These are phyloP conservation scores for Sebastiscus tertius DNA, from an alignment of 2,797 vertebrate genomes.

Conservation along the genomic window DNA sequence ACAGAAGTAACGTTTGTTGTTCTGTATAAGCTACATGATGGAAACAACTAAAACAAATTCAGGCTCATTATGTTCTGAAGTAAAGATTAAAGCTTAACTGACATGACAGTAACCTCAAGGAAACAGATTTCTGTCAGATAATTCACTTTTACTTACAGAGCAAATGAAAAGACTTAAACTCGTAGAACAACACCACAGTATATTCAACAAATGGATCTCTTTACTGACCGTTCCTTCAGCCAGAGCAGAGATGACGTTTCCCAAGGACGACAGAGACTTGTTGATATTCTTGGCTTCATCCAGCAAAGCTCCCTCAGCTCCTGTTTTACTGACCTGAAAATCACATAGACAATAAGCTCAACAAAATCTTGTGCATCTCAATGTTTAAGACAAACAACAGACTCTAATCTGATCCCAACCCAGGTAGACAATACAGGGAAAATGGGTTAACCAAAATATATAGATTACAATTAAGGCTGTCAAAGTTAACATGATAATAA, in stretches of 20 bases:
- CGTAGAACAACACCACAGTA: background rate
- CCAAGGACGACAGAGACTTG: constrained; percentile 96
- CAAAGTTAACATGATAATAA: background rate
- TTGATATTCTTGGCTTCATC: constrained; percentile 99
- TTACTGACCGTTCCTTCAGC: constrained; percentile 93
- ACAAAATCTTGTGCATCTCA: background rate
- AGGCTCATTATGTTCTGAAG: background rate
- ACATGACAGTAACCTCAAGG: background rate
- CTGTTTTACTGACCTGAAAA: constrained; percentile 96
- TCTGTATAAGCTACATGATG: background rate
- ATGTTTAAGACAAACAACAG: background rate
- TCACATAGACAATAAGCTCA: constrained; percentile 8
- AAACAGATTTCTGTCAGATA: background rate
- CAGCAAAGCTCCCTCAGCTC: constrained; percentile 95
- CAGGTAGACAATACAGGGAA: background rate
- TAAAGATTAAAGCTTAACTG: background rate
- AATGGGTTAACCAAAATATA: background rate
- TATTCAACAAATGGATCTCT: background rate
- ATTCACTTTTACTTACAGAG: background rate
- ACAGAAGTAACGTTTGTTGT: background rate
- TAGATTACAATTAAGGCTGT: background rate
- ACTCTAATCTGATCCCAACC: background rate
- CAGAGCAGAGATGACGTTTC: constrained; percentile 96
- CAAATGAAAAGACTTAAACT: background rate
- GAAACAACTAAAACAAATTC: background rate